Evolutionary conservation across 1,140 invertebrate species (phyloP).

Genomic region (Danaus plexippus): DNA sequence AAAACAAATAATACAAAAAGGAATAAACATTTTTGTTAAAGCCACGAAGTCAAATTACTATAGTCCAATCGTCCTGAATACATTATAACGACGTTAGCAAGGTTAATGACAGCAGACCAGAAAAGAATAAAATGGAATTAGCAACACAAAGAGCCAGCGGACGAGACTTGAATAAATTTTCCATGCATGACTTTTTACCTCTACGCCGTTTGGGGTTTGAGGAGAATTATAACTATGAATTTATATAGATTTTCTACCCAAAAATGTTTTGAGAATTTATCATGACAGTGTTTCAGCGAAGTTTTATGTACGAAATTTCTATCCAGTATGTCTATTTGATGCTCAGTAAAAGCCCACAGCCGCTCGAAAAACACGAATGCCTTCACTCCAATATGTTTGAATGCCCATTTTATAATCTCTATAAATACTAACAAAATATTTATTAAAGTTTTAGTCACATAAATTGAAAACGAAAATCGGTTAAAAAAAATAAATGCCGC

Average conservation of each 20-base stretch:
- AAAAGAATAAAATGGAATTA: slow-evolving; percentile 53
- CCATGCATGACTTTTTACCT: slow-evolving; percentile 42
- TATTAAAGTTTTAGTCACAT: too few species aligned
- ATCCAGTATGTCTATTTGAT: too few species aligned
- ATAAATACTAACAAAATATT: too few species aligned
- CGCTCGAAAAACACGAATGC: too few species aligned
- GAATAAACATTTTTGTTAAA: slow-evolving; percentile 6
- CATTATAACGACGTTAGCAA: slow-evolving; percentile 31
- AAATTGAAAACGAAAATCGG: too few species aligned
- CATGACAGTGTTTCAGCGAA: too few species aligned
- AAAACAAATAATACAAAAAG: neutral
- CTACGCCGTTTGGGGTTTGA: slow-evolving; percentile 18
- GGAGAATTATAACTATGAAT: slow-evolving; percentile 17
- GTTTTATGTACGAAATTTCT: too few species aligned
- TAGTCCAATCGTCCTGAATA: slow-evolving; percentile 27
- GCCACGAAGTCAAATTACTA: slow-evolving; percentile 13
- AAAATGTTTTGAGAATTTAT: slow-evolving; percentile 5
- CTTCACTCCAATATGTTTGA: too few species aligned
- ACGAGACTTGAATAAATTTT: slow-evolving; percentile 45
- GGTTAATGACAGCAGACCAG: slow-evolving; percentile 45
- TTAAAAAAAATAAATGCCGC: too few species aligned
- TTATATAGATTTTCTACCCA: slow-evolving; percentile 10
- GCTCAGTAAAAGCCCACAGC: too few species aligned
- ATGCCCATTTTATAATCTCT: too few species aligned
- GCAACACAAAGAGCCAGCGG: slow-evolving; percentile 48